Evolutionary conservation across 2,888 invertebrate genomes (phyloP).

Genomic region (Scaptomyza flava): DNA sequence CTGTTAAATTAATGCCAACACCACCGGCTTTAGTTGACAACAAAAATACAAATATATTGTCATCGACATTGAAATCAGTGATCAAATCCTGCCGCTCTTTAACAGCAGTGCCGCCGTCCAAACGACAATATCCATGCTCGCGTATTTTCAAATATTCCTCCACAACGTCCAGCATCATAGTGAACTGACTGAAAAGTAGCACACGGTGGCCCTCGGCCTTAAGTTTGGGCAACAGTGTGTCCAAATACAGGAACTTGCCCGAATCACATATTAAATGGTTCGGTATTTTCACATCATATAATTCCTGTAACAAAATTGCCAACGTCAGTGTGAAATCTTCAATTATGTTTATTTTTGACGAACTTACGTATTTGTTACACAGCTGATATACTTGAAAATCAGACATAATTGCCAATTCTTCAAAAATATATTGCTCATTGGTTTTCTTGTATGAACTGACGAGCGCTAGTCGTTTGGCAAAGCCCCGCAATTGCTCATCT

Average conservation of each 20-base stretch:
- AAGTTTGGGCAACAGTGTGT: slow-evolving; percentile 90
- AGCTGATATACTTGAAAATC: slow-evolving; percentile 96
- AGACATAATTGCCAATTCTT: slow-evolving; percentile 94
- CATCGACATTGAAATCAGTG: slow-evolving; percentile 92
- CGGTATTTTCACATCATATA: slow-evolving; percentile 88
- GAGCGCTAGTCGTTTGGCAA: slow-evolving; percentile 89
- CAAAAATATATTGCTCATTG: slow-evolving; percentile 91
- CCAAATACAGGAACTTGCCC: slow-evolving; percentile 94
- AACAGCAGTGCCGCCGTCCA: slow-evolving; percentile 96
- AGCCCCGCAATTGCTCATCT: slow-evolving; percentile 87
- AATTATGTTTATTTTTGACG: slow-evolving; percentile 63
- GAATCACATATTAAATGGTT: slow-evolving; percentile 90
- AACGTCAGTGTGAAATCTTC: neutral
- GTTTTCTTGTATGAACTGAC: slow-evolving; percentile 90
- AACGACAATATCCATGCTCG: slow-evolving; percentile 90
- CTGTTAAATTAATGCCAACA: slow-evolving; percentile 96
- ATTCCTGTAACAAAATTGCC: slow-evolving; percentile 84
- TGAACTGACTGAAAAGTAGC: slow-evolving; percentile 98
- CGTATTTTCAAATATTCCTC: slow-evolving; percentile 93
- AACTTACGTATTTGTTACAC: slow-evolving; percentile 87
- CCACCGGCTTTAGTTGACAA: slow-evolving; percentile 97
- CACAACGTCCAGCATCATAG: slow-evolving; percentile 96
- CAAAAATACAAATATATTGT: slow-evolving; percentile 93
- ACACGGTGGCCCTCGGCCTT: slow-evolving; percentile 92
- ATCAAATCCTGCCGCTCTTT: slow-evolving; percentile 94